These are phyloP conservation scores for roundworm (Caenorhabditis elegans) DNA, from an alignment of 1,140 invertebrate species.

Conservation along the genomic window WBcel235 BX284606.5:5426001-5426500, in stretches of 20 bases:
- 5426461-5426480: slow-evolving; percentile 45
- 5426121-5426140: background rate
- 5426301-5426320: background rate
- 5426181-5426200: background rate
- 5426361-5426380: slow-evolving; percentile 48
- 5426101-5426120: background rate
- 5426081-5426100: background rate
- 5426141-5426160: background rate
- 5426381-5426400: slow-evolving; percentile 46
- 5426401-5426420: slow-evolving; percentile 47
- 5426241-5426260: too few species aligned
- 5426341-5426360: slow-evolving; percentile 36
- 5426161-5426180: slow-evolving; percentile 5
- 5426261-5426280: background rate
- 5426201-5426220: background rate
- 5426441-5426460: slow-evolving; percentile 45
- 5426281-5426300: background rate
- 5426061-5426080: background rate
- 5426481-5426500: slow-evolving; percentile 22
- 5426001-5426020: slow-evolving; percentile 31
- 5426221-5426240: background rate
- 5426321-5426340: background rate
- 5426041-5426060: background rate
- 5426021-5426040: background rate
- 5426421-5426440: slow-evolving; percentile 33